Percentiles rank a stretch among this genome's conserved stretches.
phyloP scores from a whole-genome alignment of 2,797 vertebrate species.

The Sebastes trivittatus region DNA sequence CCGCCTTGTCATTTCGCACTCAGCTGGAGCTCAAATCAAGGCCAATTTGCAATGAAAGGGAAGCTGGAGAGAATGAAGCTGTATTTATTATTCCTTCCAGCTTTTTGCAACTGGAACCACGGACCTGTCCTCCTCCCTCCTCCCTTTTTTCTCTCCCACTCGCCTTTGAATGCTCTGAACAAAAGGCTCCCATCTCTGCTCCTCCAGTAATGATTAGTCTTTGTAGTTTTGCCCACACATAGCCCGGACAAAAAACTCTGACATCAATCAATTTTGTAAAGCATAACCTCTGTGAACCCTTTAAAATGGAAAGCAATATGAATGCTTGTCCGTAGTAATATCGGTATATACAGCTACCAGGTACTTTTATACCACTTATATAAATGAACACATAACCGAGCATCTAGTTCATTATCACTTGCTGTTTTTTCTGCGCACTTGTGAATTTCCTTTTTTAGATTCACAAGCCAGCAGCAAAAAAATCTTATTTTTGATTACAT shows the following conservation, averaged over 20 bases:
- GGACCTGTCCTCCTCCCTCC: constrained; percentile 26
- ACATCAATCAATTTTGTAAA: constrained; percentile 50
- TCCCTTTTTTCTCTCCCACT: constrained; percentile 26
- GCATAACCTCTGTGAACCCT: constrained; percentile 31
- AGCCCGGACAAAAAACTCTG: neutral
- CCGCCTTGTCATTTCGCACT: constrained; percentile 60
- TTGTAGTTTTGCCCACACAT: constrained; percentile 47
- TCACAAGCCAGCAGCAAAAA: neutral
- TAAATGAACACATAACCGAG: neutral
- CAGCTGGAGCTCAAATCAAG: constrained; percentile 69
- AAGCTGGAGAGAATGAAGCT: constrained; percentile 37
- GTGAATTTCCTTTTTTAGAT: neutral
- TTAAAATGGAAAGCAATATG: constrained; percentile 41
- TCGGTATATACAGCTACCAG: neutral
- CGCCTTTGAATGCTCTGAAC: constrained; percentile 58
- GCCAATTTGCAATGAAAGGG: constrained; percentile 66
- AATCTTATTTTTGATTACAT: neutral
- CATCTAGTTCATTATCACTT: constrained; percentile 2
- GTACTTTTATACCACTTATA: neutral
- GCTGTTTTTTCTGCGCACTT: neutral
- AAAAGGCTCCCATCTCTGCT: constrained; percentile 57
- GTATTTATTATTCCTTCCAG: constrained; percentile 60
- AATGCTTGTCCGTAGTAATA: constrained; percentile 7
- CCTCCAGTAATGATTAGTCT: constrained; percentile 56
- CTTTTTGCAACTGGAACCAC: constrained; percentile 57